A percentile compares a stretch with the other conserved stretches of the same genome.
Conservation (phyloP, 2,888 invertebrate species). For the Chaitophorus viminalis region DNA sequence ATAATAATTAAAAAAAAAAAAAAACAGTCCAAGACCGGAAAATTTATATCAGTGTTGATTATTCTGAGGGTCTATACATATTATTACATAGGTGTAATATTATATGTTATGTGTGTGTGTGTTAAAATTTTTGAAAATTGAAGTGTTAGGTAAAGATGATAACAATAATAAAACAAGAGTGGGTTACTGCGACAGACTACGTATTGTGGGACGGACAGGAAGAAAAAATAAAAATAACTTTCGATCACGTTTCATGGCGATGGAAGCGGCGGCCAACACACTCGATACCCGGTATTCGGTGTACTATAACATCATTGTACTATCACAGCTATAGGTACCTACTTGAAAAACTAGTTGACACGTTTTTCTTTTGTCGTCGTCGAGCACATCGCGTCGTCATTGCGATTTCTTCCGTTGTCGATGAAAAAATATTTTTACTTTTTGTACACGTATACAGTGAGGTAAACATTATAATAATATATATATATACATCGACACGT, state of each 20-base stretch:
- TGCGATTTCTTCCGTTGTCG: background rate
- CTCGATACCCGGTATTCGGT: background rate
- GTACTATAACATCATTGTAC: no score
- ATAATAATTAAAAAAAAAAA: background rate
- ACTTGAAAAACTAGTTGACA: conserved; percentile 8
- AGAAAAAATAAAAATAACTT: background rate
- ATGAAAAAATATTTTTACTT: no score
- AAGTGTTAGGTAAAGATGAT: background rate
- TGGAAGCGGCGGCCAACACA: background rate
- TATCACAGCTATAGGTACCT: no score
- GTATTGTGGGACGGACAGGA: background rate
- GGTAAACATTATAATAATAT: no score
- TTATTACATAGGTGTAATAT: background rate
- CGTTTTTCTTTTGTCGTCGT: background rate
- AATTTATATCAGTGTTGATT: background rate
- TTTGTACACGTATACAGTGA: no score
- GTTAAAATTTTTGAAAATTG: background rate
- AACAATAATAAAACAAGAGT: background rate
- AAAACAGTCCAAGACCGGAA: no score
- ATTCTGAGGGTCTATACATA: background rate
- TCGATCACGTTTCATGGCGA: background rate
- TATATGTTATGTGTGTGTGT: background rate
- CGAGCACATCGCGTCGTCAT: background rate
- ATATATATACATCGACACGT: no score
- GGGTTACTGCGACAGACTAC: background rate